Percentiles rank a stretch among this genome's conserved stretches.
Evolutionary conservation across 2,797 vertebrate genomes (phyloP).

Genomic region (Lutjanus argentimaculatus): DNA sequence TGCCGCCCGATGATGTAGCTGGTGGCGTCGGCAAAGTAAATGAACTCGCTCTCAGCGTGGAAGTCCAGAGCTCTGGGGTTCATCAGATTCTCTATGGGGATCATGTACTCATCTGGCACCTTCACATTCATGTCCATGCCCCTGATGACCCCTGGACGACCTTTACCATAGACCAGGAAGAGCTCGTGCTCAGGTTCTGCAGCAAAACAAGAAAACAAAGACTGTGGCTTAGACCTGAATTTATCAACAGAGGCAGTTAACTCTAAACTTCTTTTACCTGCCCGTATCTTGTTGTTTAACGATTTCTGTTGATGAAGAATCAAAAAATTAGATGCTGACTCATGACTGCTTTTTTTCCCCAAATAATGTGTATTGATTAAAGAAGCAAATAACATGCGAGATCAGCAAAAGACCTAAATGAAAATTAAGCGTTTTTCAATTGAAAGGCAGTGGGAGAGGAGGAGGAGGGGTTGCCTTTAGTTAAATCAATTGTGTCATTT

Average conservation of each 20-base stretch:
- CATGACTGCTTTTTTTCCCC: not conserved
- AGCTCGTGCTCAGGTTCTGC: constrained; percentile 96
- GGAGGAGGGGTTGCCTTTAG: constrained; percentile 19
- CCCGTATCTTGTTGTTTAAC: not conserved
- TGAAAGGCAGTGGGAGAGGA: not conserved
- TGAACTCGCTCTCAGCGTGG: constrained; percentile 94
- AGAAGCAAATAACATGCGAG: constrained; percentile 21
- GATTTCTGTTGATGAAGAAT: constrained; percentile 1
- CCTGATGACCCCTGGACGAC: constrained; percentile 94
- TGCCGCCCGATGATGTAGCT: constrained; percentile 96
- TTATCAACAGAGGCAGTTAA: not conserved
- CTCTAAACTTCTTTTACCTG: constrained; percentile 1
- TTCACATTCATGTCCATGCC: constrained; percentile 98
- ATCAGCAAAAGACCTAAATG: constrained; percentile 43
- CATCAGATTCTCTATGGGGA: constrained; percentile 98
- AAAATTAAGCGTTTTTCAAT: constrained; percentile 54
- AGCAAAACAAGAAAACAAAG: constrained; percentile 37
- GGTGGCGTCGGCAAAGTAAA: constrained; percentile 97
- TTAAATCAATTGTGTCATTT: constrained; percentile 57
- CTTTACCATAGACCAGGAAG: constrained; percentile 96
- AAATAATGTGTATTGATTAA: constrained; percentile 43
- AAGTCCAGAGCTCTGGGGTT: constrained; percentile 97
- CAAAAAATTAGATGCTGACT: constrained; percentile 21
- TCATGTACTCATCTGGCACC: constrained; percentile 97
- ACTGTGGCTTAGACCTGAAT: not conserved